Evolutionary conservation across 2,113 vertebrate genomes (phyloP), one percentile per base, ranked within the genome.

Genomic region (Erythrocebus patas): DNA sequence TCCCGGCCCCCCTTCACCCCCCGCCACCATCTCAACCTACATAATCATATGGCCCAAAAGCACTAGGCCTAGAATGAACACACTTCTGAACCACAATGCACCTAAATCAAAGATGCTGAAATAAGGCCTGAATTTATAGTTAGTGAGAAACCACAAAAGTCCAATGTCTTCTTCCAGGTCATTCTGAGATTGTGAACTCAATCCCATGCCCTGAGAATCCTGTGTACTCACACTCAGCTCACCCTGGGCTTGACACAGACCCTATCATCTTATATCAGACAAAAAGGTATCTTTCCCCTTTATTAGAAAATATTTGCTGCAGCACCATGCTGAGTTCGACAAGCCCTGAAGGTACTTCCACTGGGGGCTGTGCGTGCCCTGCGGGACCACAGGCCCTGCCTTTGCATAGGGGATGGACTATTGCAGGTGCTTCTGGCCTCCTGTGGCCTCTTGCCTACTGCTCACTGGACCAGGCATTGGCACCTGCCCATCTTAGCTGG

Each of bases 331-430:
- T 52, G 80, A 91, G 55, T 27, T 59, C 12, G 45, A 23, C 30
- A 43, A n/a, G 13, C 3, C 57, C 7, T 6, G 1, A 35, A 20
- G 8, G 32, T 25, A 23, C 30, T 57, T 59, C 14, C 72, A 61
- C 61, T 18, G 5, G 73, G 10, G 43, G 5, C 9, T 57, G 14
- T 40, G 18, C 0, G 0, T 4, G 20, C 45, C 45, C 20, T 40
- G 30, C 0, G 4, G 22, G 57, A 12, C 32, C 35, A 0, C 0
- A 50, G 30, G 4, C 18, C 57, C 40, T 84, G 7, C 27, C 87
- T 55, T 64, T 13, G 16, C 50, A 57, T 61, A 91, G 66, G 11
- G 18, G 52, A 73, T 8, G 7, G 25, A 20, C 55, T 32, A 16
- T 4, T 64, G 9, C 22, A 40, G 40, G 40, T 6, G 25, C 18